Conservation (phyloP, 2,888 invertebrate genomes). For the Protonemura montana region DNA sequence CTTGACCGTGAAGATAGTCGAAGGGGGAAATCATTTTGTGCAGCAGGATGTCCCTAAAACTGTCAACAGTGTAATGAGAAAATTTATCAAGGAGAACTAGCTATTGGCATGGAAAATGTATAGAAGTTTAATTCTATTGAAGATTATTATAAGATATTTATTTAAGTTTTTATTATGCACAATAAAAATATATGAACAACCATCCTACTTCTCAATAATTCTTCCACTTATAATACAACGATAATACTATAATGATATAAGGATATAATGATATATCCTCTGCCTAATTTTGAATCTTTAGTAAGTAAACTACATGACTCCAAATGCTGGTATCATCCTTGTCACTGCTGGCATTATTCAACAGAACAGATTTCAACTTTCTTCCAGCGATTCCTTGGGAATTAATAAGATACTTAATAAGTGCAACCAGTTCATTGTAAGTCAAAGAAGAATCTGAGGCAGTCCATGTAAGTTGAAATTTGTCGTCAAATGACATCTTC, state of each 20-base stretch:
- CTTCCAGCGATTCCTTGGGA: not conserved
- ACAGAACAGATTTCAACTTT: not conserved
- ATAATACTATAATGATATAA: too few relatives aligned
- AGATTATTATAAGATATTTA: not conserved
- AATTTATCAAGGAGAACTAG: slow-evolving; percentile 56
- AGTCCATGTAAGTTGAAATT: not conserved
- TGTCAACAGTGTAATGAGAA: slow-evolving; percentile 63
- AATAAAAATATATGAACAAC: not conserved
- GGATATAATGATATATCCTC: not conserved
- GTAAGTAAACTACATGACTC: not conserved
- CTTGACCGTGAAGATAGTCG: slow-evolving; percentile 60
- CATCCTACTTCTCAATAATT: too few relatives aligned
- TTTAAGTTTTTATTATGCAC: not conserved
- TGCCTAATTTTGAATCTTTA: not conserved
- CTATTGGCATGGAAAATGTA: not conserved
- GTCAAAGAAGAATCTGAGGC: not conserved
- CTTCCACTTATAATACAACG: too few relatives aligned
- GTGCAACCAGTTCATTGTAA: not conserved
- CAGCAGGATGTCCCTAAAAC: slow-evolving; percentile 65
- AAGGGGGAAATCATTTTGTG: slow-evolving; percentile 63
- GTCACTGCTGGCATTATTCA: not conserved
- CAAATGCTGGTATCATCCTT: not conserved
- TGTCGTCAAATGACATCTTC: slow-evolving; percentile 13
- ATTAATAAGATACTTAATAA: not conserved
- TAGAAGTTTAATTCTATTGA: not conserved